These are phyloP conservation scores for Ochotona curzoniae DNA, from an alignment of 2,113 vertebrate genomes.

Conservation along the genomic window DNA sequence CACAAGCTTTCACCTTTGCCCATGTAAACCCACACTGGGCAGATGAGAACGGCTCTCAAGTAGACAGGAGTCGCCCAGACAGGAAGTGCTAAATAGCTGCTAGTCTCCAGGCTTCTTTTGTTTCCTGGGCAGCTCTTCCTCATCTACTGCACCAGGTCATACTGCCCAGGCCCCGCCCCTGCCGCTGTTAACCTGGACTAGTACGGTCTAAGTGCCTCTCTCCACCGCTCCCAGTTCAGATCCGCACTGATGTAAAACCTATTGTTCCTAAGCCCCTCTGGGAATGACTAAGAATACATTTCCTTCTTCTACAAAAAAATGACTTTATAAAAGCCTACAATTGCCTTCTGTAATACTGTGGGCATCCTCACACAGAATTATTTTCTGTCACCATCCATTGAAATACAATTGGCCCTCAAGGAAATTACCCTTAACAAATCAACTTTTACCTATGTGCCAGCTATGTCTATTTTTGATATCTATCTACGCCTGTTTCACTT, in stretches of 20 bases:
- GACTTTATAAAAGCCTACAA: background rate
- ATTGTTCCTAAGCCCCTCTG: background rate
- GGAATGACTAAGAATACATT: background rate
- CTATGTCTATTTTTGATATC: slow-evolving; percentile 51
- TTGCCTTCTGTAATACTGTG: background rate
- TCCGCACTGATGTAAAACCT: background rate
- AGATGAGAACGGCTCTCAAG: background rate
- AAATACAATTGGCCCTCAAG: background rate
- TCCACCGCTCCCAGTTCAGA: slow-evolving; percentile 5
- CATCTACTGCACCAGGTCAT: background rate
- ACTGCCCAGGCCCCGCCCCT: background rate
- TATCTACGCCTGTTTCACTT: slow-evolving; percentile 45
- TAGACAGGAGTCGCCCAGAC: background rate
- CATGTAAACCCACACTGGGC: background rate
- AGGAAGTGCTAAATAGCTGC: background rate
- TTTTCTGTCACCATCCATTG: background rate
- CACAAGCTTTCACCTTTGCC: background rate
- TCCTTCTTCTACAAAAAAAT: background rate
- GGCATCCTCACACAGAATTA: background rate
- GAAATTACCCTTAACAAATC: slow-evolving; percentile 24
- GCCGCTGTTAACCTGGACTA: background rate
- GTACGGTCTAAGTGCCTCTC: background rate
- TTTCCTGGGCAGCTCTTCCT: background rate
- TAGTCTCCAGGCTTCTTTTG: background rate
- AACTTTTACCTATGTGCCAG: background rate